Evolutionary conservation across 30 jellyfish, hydroid and myxozoan genomes (phyloP).

Genomic region (Aurelia aurita complex sp. Pacific): DNA sequence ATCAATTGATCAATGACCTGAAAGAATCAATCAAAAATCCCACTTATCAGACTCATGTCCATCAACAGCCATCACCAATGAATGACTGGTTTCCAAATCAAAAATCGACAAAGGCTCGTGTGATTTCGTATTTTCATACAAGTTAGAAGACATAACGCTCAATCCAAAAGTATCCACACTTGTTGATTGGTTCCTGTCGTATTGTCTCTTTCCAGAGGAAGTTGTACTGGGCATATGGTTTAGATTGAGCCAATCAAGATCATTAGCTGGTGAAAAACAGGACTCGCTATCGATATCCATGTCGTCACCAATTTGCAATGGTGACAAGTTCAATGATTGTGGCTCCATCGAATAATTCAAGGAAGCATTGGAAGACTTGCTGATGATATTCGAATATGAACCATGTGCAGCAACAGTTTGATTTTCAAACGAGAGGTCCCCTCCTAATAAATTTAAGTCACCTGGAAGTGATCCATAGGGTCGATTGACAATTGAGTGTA

Average conservation of each 20-base stretch:
- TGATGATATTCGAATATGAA: neutral
- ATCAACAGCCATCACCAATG: constrained; percentile 52
- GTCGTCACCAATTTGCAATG: constrained; percentile 52
- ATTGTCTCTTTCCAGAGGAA: constrained; percentile 3
- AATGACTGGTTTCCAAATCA: constrained; percentile 45
- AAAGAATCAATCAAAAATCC: constrained; percentile 27
- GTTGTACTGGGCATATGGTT: neutral
- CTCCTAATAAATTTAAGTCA: constrained; percentile 51
- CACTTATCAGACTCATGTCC: constrained; percentile 57
- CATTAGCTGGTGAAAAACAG: constrained; percentile 14
- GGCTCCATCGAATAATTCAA: neutral
- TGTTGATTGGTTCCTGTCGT: neutral
- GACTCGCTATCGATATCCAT: constrained; percentile 58
- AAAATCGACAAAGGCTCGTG: constrained; percentile 52
- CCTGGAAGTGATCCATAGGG: constrained; percentile 63
- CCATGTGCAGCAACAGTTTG: neutral
- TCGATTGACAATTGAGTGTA: neutral
- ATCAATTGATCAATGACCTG: too few species aligned
- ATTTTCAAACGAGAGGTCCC: neutral
- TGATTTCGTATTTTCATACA: constrained; percentile 43
- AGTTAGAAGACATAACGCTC: constrained; percentile 33
- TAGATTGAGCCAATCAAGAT: constrained; percentile 64
- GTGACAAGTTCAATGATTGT: constrained; percentile 12
- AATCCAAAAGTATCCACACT: constrained; percentile 2
- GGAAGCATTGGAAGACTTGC: neutral